phyloP scores from a whole-genome alignment of 2,888 invertebrate species.

The Tuberolachnus salignus region DNA sequence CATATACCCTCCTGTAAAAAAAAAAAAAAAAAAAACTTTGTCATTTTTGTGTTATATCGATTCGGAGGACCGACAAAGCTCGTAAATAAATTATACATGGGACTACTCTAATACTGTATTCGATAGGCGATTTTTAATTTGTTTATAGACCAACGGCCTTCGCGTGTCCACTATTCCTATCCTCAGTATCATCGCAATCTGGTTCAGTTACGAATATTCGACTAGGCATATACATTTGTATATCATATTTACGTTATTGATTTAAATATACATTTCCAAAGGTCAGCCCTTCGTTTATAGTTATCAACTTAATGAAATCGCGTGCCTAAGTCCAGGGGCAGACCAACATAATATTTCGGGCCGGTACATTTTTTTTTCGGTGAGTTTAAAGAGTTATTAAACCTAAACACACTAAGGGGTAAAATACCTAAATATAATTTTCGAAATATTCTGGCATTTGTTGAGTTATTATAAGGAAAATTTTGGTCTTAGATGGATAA shows the following conservation, averaged over 20 bases:
- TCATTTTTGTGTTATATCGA: conserved; percentile 32
- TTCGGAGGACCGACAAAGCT: background rate
- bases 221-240: too few species aligned
- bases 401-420: too few species aligned
- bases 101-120: background rate
- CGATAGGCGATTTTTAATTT: conserved; percentile 40
- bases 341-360: too few species aligned
- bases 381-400: too few species aligned
- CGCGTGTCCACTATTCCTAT: conserved; percentile 23
- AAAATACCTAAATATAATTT: too few species aligned
- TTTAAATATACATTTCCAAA: conserved; percentile 13
- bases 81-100: conserved; percentile 33
- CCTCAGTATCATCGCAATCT: conserved; percentile 6
- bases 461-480: too few species aligned
- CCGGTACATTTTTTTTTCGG: too few species aligned
- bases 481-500: too few species aligned
- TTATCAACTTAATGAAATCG: conserved; percentile 5
- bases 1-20: too few species aligned
- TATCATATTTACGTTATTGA: conserved; percentile 1
- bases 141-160: conserved; percentile 35
- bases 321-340: background rate
- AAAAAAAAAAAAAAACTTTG: conserved; percentile 8
- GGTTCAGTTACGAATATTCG: conserved; percentile 10
- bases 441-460: too few species aligned
- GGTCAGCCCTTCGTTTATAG: background rate